Conservation (phyloP, 2,113 vertebrate genomes). For the Mungos mungo region DNA sequence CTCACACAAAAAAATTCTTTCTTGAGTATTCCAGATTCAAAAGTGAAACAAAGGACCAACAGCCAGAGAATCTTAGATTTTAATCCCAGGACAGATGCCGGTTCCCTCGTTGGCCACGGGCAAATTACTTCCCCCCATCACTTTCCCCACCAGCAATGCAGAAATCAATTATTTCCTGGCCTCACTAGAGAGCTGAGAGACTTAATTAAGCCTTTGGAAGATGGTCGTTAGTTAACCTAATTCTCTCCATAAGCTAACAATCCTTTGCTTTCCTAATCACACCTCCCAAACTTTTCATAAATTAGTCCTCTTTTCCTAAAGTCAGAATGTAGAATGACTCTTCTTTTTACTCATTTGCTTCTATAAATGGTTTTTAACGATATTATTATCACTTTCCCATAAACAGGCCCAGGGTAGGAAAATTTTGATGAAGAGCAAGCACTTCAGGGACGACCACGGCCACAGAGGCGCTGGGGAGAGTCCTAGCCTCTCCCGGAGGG, state of each 20-base stretch:
- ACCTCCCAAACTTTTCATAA: slow-evolving; percentile 60
- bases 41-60: slow-evolving; percentile 62
- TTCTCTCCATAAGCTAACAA: slow-evolving; percentile 73
- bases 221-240: slow-evolving; percentile 75
- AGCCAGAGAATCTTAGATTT: slow-evolving; percentile 50
- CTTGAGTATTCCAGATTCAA: slow-evolving; percentile 41
- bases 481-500: not conserved
- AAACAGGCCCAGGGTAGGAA: not conserved
- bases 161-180: slow-evolving; percentile 75
- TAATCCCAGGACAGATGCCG: slow-evolving; percentile 59
- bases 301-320: slow-evolving; percentile 49
- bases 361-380: not conserved
- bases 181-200: slow-evolving; percentile 72
- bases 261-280: slow-evolving; percentile 55
- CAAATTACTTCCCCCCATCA: slow-evolving; percentile 56
- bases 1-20: slow-evolving; percentile 44
- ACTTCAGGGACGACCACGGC: not conserved
- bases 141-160: slow-evolving; percentile 62
- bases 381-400: not conserved
- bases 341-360: slow-evolving; percentile 15
- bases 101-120: slow-evolving; percentile 53
- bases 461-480: not conserved
- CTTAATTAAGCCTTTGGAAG: slow-evolving; percentile 80
- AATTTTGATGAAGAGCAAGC: not conserved
- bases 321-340: not conserved